These are phyloP conservation scores for Cyanistes caeruleus DNA, from an alignment of 2,113 vertebrate genomes.

Conservation along the genomic window DNA sequence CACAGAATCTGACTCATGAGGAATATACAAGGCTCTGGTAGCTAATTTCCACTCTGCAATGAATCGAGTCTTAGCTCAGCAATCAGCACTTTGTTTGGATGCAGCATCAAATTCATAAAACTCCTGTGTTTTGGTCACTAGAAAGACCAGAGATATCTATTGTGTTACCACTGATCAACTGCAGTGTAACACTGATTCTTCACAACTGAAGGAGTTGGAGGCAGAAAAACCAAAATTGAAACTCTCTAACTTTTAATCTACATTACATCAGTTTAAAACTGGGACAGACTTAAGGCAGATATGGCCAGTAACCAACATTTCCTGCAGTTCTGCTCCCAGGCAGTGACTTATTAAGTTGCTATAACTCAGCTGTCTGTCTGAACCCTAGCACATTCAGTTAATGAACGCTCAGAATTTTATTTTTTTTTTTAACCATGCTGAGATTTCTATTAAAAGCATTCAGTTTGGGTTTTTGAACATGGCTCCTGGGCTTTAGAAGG, in stretches of 20 bases:
- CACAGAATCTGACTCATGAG: neutral
- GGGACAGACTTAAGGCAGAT: neutral
- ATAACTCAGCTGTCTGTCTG: slow-evolving; percentile 38
- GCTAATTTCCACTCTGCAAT: neutral
- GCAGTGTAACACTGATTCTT: neutral
- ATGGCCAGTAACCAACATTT: neutral
- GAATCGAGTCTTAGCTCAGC: neutral
- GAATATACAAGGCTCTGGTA: neutral
- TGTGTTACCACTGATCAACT: neutral
- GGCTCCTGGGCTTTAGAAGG: slow-evolving; percentile 32
- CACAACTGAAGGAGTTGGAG: neutral
- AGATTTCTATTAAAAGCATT: slow-evolving; percentile 49
- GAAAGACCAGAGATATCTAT: neutral
- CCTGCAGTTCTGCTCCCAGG: slow-evolving; percentile 19
- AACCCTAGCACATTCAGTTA: slow-evolving; percentile 1
- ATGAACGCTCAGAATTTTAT: neutral
- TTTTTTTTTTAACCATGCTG: slow-evolving; percentile 38
- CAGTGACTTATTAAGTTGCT: neutral
- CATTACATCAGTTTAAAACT: neutral
- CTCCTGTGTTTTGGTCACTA: neutral
- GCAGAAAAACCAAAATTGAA: neutral
- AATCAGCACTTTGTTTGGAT: neutral
- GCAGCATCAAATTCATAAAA: neutral
- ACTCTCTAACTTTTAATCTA: neutral
- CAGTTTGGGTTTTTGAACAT: neutral